phyloP scores from a whole-genome alignment of 2,888 invertebrate genomes.

The Onchidella celtica region DNA sequence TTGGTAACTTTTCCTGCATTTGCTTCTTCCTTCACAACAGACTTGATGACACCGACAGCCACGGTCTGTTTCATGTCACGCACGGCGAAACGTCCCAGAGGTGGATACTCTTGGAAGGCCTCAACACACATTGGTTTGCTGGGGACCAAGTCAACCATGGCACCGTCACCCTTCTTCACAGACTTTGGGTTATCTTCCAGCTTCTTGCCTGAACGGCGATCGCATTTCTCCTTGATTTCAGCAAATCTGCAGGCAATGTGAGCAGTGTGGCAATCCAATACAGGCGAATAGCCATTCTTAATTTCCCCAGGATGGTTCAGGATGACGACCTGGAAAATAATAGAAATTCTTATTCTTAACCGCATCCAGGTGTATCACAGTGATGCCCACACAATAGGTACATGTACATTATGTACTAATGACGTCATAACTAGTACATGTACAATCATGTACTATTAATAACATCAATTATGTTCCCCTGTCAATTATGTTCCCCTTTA shows the following conservation, averaged over 20 bases:
- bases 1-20: constrained; percentile 97
- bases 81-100: constrained; percentile 96
- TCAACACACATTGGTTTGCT: constrained; percentile 99
- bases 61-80: constrained; percentile 99
- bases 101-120: constrained; percentile 97
- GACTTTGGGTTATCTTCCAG: constrained; percentile 88
- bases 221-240: constrained; percentile 98
- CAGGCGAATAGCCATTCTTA: constrained; percentile 86
- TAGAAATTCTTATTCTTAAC: too few species aligned
- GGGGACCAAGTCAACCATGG: constrained; percentile 95
- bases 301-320: constrained; percentile 99
- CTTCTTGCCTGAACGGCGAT: constrained; percentile 95
- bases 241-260: constrained; percentile 99
- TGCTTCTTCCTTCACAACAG: constrained; percentile 91
- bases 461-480: too few species aligned
- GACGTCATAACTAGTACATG: too few species aligned
- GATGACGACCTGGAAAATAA: constrained; percentile 88
- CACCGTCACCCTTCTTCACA: constrained; percentile 98
- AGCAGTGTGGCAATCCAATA: constrained; percentile 35
- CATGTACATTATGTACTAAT: too few species aligned
- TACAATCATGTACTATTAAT: too few species aligned
- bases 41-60: constrained; percentile 95
- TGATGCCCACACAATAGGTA: too few species aligned
- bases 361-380: too few species aligned
- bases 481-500: too few species aligned